Conservation (phyloP, 2,113 vertebrate genomes). For the Neoarius graeffei region DNA sequence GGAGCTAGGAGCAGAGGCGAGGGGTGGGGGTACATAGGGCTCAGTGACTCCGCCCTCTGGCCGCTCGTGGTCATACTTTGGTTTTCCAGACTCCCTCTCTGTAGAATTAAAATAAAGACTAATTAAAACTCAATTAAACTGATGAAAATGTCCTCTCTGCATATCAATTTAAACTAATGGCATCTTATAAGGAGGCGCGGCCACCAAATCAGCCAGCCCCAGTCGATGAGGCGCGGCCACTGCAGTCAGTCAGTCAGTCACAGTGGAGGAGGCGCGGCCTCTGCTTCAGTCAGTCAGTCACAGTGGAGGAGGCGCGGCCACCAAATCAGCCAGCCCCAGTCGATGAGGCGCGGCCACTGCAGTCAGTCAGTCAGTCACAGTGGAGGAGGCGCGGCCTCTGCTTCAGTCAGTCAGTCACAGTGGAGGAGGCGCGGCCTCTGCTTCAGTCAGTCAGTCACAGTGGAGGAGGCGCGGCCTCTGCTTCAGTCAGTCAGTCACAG, state of each 20-base stretch:
- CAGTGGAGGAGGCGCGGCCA: not conserved
- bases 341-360: no score
- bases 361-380: not conserved
- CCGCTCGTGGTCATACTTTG: conserved; percentile 89
- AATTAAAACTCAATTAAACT: not conserved
- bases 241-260: not conserved
- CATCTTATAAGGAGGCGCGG: not conserved
- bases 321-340: no score
- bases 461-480: no score
- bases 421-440: not conserved
- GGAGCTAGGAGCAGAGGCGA: conserved; percentile 81
- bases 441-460: no score
- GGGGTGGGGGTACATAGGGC: conserved; percentile 80
- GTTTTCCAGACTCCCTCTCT: conserved; percentile 91
- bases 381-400: not conserved
- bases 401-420: not conserved
- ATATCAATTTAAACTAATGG: not conserved
- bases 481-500: not conserved
- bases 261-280: not conserved
- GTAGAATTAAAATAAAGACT: conserved; percentile 3
- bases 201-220: no score
- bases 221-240: no score
- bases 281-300: not conserved
- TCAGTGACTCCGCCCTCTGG: conserved; percentile 76
- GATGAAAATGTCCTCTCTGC: not conserved